Percentiles rank a stretch among this genome's conserved stretches.
Conservation (phyloP, 2,797 vertebrate species). For the Pipistrellus pipistrellus region DNA sequence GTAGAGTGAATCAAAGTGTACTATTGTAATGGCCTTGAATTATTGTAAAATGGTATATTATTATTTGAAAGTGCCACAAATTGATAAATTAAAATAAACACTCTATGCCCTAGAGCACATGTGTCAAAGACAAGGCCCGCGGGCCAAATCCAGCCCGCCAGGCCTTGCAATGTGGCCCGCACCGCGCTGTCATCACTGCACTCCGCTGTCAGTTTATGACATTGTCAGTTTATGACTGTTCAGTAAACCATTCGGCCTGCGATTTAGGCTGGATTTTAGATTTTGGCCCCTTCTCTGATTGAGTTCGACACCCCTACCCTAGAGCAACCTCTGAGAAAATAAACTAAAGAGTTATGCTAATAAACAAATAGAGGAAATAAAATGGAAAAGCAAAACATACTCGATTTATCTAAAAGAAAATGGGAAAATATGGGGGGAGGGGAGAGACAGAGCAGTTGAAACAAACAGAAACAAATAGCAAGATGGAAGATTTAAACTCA, state of each 20-base stretch:
- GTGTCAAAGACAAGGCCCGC: too few relatives aligned
- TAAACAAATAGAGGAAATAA: slow-evolving; percentile 44
- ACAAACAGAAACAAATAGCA: slow-evolving; percentile 40
- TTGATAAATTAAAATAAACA: slow-evolving; percentile 42
- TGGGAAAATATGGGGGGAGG: background rate
- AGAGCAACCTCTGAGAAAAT: slow-evolving; percentile 40
- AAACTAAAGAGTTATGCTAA: background rate
- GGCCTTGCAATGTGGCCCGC: too few relatives aligned
- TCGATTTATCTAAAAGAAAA: slow-evolving; percentile 59
- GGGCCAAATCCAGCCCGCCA: too few relatives aligned
- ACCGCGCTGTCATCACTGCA: too few relatives aligned
- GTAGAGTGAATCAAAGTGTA: background rate
- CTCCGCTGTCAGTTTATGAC: too few relatives aligned
- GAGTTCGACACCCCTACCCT: too few relatives aligned
- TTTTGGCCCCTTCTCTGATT: too few relatives aligned
- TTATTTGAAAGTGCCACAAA: slow-evolving; percentile 23
- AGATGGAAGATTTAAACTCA: slow-evolving; percentile 20
- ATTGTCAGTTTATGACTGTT: too few relatives aligned
- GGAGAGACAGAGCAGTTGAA: background rate
- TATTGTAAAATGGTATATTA: slow-evolving; percentile 25
- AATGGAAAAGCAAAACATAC: background rate
- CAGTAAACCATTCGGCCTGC: too few relatives aligned
- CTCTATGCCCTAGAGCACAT: background rate
- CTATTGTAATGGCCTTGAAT: background rate
- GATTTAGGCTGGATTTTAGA: too few relatives aligned